A percentile compares a stretch with the other conserved stretches of the same genome.
phyloP scores from a whole-genome alignment of 2,113 vertebrate species.

The Danionella cerebrum region DNA sequence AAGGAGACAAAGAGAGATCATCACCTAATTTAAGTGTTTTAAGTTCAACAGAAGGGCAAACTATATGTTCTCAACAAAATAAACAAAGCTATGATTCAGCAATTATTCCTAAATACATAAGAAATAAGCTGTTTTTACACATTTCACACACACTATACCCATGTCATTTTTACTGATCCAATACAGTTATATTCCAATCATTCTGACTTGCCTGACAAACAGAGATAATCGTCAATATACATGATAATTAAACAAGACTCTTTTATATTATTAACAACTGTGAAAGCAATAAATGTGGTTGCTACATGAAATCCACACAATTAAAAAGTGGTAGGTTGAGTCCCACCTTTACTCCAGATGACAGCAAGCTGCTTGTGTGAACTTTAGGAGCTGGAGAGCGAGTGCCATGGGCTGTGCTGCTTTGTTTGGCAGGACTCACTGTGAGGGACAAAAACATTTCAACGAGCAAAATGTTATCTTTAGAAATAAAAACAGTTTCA shows the following conservation, averaged over 20 bases:
- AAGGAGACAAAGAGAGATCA: neutral
- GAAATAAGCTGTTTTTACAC: too few species aligned
- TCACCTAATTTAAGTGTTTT: neutral
- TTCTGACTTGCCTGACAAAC: too few species aligned
- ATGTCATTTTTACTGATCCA: neutral
- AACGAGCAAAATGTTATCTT: too few species aligned
- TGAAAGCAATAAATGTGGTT: too few species aligned
- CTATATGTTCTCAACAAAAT: neutral
- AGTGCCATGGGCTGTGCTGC: conserved; percentile 68
- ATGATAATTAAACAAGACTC: neutral
- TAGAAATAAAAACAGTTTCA: too few species aligned
- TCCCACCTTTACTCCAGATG: conserved; percentile 88
- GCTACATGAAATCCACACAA: too few species aligned
- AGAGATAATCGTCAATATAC: neutral
- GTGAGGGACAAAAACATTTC: conserved; percentile 9
- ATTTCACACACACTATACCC: neutral
- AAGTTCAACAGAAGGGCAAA: neutral
- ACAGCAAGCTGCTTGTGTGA: conserved; percentile 81
- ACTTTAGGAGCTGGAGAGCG: conserved; percentile 85
- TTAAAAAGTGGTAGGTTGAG: too few species aligned
- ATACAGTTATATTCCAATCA: too few species aligned
- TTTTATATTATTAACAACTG: too few species aligned
- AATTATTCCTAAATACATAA: too few species aligned
- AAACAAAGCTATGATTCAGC: too few species aligned
- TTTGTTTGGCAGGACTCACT: conserved; percentile 89